Base-by-base conservation (phyloP, 2,113 vertebrate genomes). In the Setophaga kirtlandii region DNA sequence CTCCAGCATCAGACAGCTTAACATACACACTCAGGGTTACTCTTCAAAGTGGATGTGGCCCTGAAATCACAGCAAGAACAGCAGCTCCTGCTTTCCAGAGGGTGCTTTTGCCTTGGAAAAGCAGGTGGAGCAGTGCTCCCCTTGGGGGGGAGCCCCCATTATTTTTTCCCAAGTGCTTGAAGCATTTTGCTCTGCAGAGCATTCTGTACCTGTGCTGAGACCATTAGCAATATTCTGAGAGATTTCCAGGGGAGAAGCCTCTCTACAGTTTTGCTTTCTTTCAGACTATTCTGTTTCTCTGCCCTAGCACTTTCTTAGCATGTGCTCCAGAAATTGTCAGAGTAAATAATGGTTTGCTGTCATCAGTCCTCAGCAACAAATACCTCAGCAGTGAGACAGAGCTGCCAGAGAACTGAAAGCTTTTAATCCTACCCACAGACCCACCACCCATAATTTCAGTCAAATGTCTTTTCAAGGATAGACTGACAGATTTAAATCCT, bases 401-500 rank as follows among this genome's bases (percentile, higher is more conserved):
- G 69, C 63, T 80, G 41, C 53, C 39, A 77, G 68, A 42, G 33
- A 56, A 30, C 53, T 86, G 80, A 79, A 86, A 76, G 65, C 41
- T 89, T 28, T 89, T 90, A 79, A 89, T 76, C 62, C 67, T 79
- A 33, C 63, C 71, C 33, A 27, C 39, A 83, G 49, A 89, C 68
- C 49, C 80, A 73, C 68, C 58, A 76, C 49, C 49, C 80, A 42
- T 86, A 23, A 83, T 90, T 89, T 58, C 76, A 94, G 58, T 94
- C 83, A 91, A 44, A 69, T 80, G 44, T 44, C 87, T 89, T 86
- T 91, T 80, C 63, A 80, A 65, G 81, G 90, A 33, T 60, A 83
- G 90, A 83, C 27, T 77, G 77, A 53, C 63, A 87, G 87, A 83
- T 91, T 76, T 83, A 87, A 91, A 68, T 83, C 63, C n/a, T 76